Evolutionary conservation across 37 sponge, comb jelly and placozoan species (phyloP), one percentile per base, ranked within the genome.

Genomic region (Amphimedon queenslandica): DNA sequence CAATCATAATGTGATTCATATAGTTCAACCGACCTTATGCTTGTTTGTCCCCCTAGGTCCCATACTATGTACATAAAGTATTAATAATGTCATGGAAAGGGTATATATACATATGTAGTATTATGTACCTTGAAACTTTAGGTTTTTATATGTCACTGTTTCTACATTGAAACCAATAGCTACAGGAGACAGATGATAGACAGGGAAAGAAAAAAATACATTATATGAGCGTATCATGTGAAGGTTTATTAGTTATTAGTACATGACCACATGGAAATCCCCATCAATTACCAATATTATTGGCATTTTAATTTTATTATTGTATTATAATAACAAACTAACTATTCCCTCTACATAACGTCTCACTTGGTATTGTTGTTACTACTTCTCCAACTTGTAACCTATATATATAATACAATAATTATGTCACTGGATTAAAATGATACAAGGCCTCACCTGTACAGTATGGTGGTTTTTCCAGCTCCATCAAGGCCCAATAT

Each of bases 151-250:
- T 8, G 93, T 94, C 28, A 98, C 99, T 31, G 93, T 88, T 58
- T 98, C 99, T 47, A 98, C 96, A 73, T 98, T 98, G 81, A 98
- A 98, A 29, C 99, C 99, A 72, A 98, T 98, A 42, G 99, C 96
- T 98, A 67, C 66, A 70, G n/a, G 72, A 53, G 40, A 65, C 21
- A n/a, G n/a, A n/a, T 24, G 37, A 27, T 16, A 57, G 13, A 57
- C 38, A 8, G 40, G 18, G 29, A 56, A 67, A 32, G 38, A 5
- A 6, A n/a, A 3, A 27, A 20, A 33, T 6, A 21, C 8, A 63
- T 28, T 30, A 30, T 63, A n/a, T n/a, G n/a, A n/a, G n/a, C n/a
- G n/a, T n/a, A n/a, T n/a, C n/a, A n/a, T n/a, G n/a, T n/a, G n/a
- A n/a, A n/a, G n/a, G n/a, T n/a, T n/a, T n/a, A n/a, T n/a, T n/a